These are phyloP conservation scores for Kryphioiulus occultus DNA, from an alignment of 2,888 invertebrate species.

Conservation along the genomic window DNA sequence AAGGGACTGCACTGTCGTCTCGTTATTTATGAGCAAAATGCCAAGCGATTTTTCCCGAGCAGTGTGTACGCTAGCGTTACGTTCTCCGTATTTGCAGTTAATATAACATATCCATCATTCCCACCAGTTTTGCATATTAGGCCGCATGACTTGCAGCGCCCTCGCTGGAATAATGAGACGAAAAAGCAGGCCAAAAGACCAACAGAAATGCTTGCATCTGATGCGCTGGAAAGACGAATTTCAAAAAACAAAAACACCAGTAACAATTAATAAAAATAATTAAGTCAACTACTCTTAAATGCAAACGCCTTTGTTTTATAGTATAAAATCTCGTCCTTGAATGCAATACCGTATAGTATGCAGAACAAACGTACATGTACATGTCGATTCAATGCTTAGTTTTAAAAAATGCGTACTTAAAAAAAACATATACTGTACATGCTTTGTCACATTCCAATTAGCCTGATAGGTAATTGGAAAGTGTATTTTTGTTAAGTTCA, in stretches of 20 bases:
- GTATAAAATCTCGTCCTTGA: too few relatives aligned
- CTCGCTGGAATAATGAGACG: not conserved
- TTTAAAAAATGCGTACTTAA: too few relatives aligned
- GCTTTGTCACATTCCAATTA: too few relatives aligned
- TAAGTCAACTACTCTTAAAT: too few relatives aligned
- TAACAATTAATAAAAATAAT: not conserved
- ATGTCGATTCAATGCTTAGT: too few relatives aligned
- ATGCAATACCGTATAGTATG: too few relatives aligned
- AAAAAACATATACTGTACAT: too few relatives aligned
- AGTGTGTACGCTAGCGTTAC: not conserved
- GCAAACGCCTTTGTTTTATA: too few relatives aligned
- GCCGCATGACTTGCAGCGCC: not conserved
- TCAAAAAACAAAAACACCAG: not conserved
- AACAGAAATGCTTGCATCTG: not conserved
- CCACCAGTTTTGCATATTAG: not conserved
- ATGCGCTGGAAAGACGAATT: not conserved
- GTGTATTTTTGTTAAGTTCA: too few relatives aligned
- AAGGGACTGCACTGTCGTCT: not conserved
- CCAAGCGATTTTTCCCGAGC: not conserved
- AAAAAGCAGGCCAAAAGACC: not conserved
- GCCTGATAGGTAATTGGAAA: too few relatives aligned
- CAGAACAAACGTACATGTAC: too few relatives aligned
- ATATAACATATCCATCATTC: constrained; percentile 3
- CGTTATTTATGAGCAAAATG: not conserved
- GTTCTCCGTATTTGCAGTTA: not conserved